Conservation (phyloP, 2,113 vertebrate species). For the Pelvicachromis taeniatus region DNA sequence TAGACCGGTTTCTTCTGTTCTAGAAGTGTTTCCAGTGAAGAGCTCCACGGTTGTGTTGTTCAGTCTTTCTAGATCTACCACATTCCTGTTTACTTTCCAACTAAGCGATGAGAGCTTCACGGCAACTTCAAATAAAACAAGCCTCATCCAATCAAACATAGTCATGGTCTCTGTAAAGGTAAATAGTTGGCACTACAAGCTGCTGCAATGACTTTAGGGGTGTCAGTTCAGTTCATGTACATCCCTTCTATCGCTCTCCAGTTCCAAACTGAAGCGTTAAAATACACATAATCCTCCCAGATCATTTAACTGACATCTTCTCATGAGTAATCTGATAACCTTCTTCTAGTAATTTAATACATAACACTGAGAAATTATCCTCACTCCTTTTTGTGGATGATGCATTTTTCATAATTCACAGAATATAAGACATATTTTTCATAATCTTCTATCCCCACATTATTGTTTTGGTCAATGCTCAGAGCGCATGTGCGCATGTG, state of each 20-base stretch:
- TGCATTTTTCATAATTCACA: not conserved
- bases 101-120: not conserved
- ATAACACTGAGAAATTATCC: not conserved
- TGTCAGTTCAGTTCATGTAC: not conserved
- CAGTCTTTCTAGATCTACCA: slow-evolving; percentile 10
- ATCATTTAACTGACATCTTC: not conserved
- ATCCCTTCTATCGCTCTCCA: not conserved
- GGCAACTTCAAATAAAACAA: not conserved
- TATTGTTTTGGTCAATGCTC: not conserved
- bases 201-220: not conserved
- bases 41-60: not conserved
- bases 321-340: not conserved
- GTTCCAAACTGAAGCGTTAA: not conserved
- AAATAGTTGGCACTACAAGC: not conserved
- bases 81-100: slow-evolving; percentile 5
- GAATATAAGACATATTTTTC: not conserved
- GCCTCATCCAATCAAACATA: not conserved
- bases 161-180: not conserved
- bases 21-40: not conserved
- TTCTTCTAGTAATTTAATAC: not conserved
- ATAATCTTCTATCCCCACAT: not conserved
- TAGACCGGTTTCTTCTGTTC: not conserved
- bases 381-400: not conserved
- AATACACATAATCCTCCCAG: not conserved
- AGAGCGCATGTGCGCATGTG: not conserved